Conservation (phyloP, 2,113 vertebrate genomes). For the Callaeas wilsoni region DNA sequence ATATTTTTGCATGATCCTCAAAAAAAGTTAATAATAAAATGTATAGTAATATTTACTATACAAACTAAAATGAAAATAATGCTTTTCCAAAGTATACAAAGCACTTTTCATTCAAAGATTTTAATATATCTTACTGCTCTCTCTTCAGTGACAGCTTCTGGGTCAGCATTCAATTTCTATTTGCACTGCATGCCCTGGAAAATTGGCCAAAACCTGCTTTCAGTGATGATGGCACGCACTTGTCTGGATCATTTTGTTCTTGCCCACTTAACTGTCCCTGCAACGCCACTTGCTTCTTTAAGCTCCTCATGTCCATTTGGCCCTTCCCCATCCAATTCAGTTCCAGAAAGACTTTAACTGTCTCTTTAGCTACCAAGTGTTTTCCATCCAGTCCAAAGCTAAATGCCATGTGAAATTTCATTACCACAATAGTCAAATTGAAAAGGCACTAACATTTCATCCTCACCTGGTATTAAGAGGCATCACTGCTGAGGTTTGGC, state of each 20-base stretch:
- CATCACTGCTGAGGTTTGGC: not conserved
- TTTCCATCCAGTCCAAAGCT: not conserved
- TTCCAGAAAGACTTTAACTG: not conserved
- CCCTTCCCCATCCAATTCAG: not conserved
- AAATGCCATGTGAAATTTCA: not conserved
- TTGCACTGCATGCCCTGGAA: not conserved
- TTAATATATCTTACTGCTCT: not conserved
- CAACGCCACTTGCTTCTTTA: not conserved
- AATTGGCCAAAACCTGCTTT: not conserved
- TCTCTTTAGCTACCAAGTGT: not conserved
- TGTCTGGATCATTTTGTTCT: not conserved
- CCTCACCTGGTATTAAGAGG: not conserved
- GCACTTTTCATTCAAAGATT: not conserved
- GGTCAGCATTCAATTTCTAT: not conserved
- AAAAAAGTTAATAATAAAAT: not conserved
- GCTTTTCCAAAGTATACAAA: not conserved
- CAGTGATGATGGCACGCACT: not conserved
- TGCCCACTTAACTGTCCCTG: not conserved
- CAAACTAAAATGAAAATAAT: not conserved
- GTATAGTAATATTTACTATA: not conserved
- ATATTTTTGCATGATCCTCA: not conserved
- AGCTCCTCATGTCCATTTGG: not conserved
- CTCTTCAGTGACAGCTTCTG: not conserved
- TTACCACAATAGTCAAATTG: not conserved
- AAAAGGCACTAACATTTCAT: not conserved